Percentiles rank a stretch among this genome's conserved stretches.
Conservation (phyloP, 2,797 vertebrate genomes). For the Valencia hispanica region DNA sequence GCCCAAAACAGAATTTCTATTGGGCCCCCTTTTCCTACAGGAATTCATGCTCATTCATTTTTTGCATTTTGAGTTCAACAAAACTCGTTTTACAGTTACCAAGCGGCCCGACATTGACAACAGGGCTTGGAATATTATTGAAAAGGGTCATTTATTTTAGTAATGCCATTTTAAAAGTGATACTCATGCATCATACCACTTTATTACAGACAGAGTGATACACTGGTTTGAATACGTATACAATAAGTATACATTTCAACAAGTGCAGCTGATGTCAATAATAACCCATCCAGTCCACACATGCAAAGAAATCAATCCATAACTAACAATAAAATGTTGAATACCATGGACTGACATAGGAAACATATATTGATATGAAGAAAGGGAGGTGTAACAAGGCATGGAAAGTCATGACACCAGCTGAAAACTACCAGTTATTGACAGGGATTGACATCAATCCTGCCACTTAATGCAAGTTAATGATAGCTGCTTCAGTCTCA, state of each 20-base stretch:
- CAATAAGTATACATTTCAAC: neutral
- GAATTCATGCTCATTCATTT: neutral
- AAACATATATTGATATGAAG: neutral
- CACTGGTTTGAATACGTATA: neutral
- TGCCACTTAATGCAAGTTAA: neutral
- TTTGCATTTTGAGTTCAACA: neutral
- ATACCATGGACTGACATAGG: neutral
- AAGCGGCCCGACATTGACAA: neutral
- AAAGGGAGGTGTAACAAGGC: neutral
- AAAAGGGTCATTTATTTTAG: neutral
- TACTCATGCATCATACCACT: no score
- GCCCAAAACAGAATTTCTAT: neutral
- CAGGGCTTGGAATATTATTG: neutral
- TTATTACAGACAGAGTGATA: neutral
- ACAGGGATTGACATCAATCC: no score
- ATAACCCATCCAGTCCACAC: neutral
- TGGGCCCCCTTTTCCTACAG: neutral
- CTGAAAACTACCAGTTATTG: neutral
- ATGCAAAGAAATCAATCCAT: slow-evolving; percentile 10
- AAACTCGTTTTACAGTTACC: neutral
- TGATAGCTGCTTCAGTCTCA: no score
- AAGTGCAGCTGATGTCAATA: neutral
- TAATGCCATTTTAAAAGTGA: neutral
- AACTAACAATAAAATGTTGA: slow-evolving; percentile 1
- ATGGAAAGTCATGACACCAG: neutral